A percentile compares a stretch with the other conserved stretches of the same genome.
Conservation (phyloP, 2,113 vertebrate species). For the Phaethon lepturus region DNA sequence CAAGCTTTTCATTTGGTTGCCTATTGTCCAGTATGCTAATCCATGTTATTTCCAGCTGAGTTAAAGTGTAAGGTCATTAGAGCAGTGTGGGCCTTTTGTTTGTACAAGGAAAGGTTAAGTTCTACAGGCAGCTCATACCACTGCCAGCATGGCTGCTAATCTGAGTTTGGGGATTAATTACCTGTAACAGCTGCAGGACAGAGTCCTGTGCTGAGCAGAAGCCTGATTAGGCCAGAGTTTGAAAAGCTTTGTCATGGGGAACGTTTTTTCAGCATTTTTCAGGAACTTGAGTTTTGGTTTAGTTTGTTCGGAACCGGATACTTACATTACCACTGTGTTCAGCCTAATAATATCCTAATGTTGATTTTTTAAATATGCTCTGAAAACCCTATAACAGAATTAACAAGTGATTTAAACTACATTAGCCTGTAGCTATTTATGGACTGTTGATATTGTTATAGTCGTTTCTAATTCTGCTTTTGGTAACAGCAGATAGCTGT, state of each 20-base stretch:
- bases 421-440: background rate
- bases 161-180: constrained; percentile 2
- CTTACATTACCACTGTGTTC: background rate
- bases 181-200: background rate
- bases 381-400: background rate
- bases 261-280: background rate
- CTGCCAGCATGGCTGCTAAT: constrained; percentile 28
- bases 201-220: background rate
- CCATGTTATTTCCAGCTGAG: constrained; percentile 41
- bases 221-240: background rate
- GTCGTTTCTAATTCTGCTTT: background rate
- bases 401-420: background rate
- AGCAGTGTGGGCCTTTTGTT: constrained; percentile 42
- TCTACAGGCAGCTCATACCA: background rate
- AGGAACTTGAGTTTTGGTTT: background rate
- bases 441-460: background rate
- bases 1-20: constrained; percentile 21
- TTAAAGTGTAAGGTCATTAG: constrained; percentile 51
- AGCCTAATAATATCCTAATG: background rate
- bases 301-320: background rate
- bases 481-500: background rate
- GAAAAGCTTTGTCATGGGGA: background rate
- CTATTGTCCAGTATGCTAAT: constrained; percentile 49
- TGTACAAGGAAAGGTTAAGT: constrained; percentile 28
- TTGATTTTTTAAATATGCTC: background rate